phyloP scores from a whole-genome alignment of 1,140 invertebrate genomes.

The Gonioctena quinquepunctata region DNA sequence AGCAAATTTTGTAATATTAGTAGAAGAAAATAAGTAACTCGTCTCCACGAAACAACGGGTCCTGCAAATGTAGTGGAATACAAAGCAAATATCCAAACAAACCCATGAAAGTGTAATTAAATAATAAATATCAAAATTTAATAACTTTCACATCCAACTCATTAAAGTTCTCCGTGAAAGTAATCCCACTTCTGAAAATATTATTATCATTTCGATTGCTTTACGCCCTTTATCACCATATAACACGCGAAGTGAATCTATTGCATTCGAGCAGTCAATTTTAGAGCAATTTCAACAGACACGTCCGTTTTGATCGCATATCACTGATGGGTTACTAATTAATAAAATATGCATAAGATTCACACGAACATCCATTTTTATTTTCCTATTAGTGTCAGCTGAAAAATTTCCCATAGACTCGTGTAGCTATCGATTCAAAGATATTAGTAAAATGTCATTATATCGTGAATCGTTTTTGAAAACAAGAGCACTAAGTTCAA shows the following conservation, averaged over 20 bases:
- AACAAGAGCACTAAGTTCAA: neutral
- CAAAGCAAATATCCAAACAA: too few species aligned
- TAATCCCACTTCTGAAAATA: slow-evolving; percentile 15
- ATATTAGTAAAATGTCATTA: neutral
- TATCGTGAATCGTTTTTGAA: neutral
- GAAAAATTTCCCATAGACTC: neutral
- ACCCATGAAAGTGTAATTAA: neutral
- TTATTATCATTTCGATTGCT: slow-evolving; percentile 15
- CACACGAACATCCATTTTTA: slow-evolving; percentile 6
- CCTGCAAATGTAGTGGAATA: too few species aligned
- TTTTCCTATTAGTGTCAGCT: slow-evolving; percentile 13
- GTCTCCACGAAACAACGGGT: too few species aligned
- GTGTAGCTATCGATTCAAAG: neutral
- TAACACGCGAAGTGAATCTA: slow-evolving; percentile 8
- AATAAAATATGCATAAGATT: slow-evolving; percentile 8
- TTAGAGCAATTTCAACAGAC: neutral
- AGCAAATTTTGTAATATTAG: too few species aligned
- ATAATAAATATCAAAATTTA: slow-evolving; percentile 4
- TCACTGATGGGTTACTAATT: slow-evolving; percentile 11
- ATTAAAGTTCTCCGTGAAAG: slow-evolving; percentile 13
- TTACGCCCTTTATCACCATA: neutral
- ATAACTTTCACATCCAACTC: neutral
- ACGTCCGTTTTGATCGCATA: slow-evolving; percentile 1
- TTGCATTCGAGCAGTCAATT: neutral
- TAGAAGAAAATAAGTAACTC: too few species aligned